These are phyloP conservation scores for Dipodomys spectabilis DNA, from an alignment of 2,113 vertebrate genomes.

Conservation along the genomic window DNA sequence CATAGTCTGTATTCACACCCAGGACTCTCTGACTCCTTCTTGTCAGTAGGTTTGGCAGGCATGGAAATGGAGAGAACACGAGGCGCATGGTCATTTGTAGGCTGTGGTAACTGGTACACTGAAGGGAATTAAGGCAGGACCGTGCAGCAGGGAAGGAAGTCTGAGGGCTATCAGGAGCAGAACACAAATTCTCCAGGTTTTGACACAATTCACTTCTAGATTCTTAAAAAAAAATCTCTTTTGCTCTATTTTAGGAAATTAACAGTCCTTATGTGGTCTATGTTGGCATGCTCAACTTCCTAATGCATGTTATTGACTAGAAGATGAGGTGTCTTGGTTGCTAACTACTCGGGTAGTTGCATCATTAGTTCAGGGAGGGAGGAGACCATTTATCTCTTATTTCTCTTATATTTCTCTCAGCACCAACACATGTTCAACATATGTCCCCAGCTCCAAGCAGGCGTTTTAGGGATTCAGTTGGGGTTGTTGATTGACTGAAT, in stretches of 20 bases:
- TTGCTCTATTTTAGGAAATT: conserved; percentile 33
- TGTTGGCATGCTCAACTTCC: background rate
- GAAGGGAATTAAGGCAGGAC: background rate
- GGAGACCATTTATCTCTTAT: background rate
- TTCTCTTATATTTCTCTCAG: background rate
- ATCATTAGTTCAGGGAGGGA: background rate
- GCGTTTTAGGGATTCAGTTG: background rate
- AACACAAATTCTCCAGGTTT: conserved; percentile 4
- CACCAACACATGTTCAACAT: background rate
- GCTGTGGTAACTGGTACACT: background rate
- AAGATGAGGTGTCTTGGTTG: background rate
- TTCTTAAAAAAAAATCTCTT: background rate
- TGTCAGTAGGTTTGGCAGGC: background rate
- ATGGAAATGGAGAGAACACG: background rate
- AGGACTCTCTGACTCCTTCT: background rate
- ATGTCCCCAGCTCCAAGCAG: background rate
- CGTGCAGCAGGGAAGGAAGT: background rate
- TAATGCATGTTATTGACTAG: conserved; percentile 40
- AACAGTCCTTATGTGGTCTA: background rate
- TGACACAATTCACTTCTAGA: background rate
- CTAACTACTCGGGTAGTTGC: background rate
- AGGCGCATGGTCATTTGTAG: background rate
- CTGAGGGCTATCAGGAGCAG: background rate
- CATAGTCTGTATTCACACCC: background rate
- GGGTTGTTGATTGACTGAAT: background rate